phyloP scores from a whole-genome alignment of 2,888 invertebrate species.

The Acanthopleura granulata region DNA sequence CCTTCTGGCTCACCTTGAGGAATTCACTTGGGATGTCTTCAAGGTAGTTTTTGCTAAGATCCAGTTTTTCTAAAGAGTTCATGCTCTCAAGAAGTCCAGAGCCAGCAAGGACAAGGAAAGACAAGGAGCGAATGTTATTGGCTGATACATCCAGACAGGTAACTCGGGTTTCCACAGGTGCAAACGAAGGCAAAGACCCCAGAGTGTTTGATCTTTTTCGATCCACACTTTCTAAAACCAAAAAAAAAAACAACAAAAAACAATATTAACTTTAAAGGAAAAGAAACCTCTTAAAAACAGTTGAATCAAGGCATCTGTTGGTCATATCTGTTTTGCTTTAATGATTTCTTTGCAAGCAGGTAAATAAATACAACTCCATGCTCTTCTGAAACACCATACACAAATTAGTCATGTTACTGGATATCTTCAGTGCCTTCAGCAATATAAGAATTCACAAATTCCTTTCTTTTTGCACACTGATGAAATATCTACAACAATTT shows the following conservation, averaged over 20 bases:
- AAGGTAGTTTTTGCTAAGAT: conserved; percentile 48
- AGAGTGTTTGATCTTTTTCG: conserved; percentile 12
- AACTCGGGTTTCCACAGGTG: conserved; percentile 19
- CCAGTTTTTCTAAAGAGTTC: conserved; percentile 40
- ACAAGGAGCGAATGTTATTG: conserved; percentile 44
- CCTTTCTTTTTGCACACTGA: too few species aligned
- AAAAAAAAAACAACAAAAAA: too few species aligned
- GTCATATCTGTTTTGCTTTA: too few species aligned
- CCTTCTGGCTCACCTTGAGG: conserved; percentile 39
- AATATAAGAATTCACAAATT: too few species aligned
- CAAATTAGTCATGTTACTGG: too few species aligned
- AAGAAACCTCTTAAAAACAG: too few species aligned
- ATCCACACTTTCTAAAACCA: background rate
- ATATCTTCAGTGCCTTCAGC: too few species aligned
- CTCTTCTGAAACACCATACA: too few species aligned
- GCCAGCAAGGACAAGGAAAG: conserved; percentile 33
- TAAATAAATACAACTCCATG: too few species aligned
- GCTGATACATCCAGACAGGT: conserved; percentile 48
- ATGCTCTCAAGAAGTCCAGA: conserved; percentile 34
- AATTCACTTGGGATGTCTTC: conserved; percentile 45
- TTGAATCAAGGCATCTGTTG: too few species aligned
- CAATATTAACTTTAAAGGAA: too few species aligned
- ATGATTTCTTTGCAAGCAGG: too few species aligned
- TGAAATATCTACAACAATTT: background rate
- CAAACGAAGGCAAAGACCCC: background rate